Conservation (phyloP, 2,797 vertebrate species). For the Masticophis lateralis region DNA sequence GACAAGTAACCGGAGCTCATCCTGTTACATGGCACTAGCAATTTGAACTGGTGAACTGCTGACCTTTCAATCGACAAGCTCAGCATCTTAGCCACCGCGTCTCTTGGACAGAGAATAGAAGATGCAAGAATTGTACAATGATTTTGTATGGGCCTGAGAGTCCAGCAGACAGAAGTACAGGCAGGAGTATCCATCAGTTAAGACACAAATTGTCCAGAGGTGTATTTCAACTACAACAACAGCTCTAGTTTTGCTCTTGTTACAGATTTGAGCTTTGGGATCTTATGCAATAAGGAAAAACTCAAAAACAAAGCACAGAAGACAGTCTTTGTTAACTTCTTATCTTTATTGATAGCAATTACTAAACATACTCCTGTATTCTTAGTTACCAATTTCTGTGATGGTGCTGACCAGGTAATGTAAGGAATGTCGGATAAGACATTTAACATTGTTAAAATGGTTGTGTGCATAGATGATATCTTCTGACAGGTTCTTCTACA, state of each 20-base stretch:
- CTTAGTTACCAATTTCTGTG: neutral
- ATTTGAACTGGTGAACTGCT: too few relatives aligned
- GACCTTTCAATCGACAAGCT: too few relatives aligned
- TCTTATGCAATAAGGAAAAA: neutral
- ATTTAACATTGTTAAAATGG: neutral
- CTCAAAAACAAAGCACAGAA: neutral
- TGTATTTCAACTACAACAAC: neutral
- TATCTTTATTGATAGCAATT: neutral
- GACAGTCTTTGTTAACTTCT: neutral
- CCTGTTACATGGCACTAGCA: too few relatives aligned
- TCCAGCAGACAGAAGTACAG: neutral
- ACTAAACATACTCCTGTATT: neutral
- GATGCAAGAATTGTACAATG: neutral
- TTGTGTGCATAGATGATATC: neutral
- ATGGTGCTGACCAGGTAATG: neutral
- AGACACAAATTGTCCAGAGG: neutral
- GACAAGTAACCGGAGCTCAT: too few relatives aligned
- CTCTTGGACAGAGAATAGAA: neutral
- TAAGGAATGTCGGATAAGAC: neutral
- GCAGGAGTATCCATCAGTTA: neutral
- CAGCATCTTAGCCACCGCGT: too few relatives aligned
- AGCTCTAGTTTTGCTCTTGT: neutral
- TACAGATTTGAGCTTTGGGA: neutral
- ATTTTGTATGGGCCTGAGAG: neutral
- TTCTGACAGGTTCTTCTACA: neutral